Evolutionary conservation across 37 sponge, comb jelly and placozoan genomes (phyloP).

Genomic region (Hexactinellida sp.): DNA sequence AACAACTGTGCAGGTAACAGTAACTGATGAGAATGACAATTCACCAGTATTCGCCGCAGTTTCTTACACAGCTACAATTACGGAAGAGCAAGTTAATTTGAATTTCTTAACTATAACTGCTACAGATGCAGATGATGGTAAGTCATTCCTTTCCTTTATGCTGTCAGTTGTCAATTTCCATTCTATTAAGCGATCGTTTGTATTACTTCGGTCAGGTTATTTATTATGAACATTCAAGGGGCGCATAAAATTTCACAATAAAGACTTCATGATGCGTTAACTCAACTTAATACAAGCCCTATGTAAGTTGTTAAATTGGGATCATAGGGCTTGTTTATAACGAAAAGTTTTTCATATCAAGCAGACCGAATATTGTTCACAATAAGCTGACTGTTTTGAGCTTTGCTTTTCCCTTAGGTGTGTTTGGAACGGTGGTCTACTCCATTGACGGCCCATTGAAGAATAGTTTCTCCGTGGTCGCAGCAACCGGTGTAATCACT

Average conservation of each 20-base stretch:
- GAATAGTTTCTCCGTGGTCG: neutral
- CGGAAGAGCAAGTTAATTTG: neutral
- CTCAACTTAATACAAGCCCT: no score
- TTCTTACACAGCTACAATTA: neutral
- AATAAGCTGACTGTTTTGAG: neutral
- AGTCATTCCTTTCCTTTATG: no score
- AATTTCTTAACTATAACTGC: neutral
- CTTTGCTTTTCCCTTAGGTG: neutral
- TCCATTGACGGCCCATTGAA: neutral
- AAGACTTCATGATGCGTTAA: no score
- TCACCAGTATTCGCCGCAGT: neutral
- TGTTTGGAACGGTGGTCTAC: neutral
- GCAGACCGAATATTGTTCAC: no score
- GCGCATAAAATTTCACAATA: no score
- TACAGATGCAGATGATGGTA: neutral
- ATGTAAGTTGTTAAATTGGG: no score
- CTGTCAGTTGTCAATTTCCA: no score
- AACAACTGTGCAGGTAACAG: neutral
- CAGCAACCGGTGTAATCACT: neutral
- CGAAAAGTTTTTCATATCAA: no score
- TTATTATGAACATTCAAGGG: no score
- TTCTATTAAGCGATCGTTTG: no score
- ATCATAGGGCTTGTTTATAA: no score
- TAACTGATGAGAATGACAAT: slow-evolving; percentile 7
- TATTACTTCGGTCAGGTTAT: no score